phyloP scores from a whole-genome alignment of 2,113 vertebrate genomes.

The Periophthalmodon schlosseri region DNA sequence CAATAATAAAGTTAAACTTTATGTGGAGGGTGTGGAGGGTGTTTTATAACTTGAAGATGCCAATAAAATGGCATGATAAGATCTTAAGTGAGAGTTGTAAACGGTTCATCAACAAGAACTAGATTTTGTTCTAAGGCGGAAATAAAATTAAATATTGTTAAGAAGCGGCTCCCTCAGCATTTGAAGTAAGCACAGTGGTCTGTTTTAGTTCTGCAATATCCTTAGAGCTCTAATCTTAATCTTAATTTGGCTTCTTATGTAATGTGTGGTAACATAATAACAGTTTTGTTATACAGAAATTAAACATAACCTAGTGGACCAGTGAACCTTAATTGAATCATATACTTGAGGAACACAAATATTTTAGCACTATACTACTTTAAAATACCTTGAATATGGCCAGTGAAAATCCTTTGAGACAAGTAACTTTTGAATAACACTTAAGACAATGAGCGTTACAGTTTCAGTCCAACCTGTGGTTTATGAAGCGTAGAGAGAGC shows the following conservation, averaged over 20 bases:
- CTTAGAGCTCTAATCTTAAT: not conserved
- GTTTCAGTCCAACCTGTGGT: not conserved
- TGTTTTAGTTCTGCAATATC: not conserved
- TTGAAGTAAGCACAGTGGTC: not conserved
- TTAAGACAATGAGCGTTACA: not conserved
- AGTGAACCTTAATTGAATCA: not conserved
- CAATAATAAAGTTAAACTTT: constrained; percentile 49
- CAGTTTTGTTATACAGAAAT: not conserved
- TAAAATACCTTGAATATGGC: not conserved
- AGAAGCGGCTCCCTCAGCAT: not conserved
- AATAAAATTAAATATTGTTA: not conserved
- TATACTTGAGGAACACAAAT: not conserved
- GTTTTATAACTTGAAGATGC: not conserved
- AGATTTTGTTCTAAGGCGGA: not conserved
- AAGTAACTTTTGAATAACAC: not conserved
- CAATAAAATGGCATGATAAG: not conserved
- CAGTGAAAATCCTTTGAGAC: not conserved
- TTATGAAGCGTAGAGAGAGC: not conserved
- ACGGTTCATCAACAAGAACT: not conserved
- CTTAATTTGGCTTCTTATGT: not conserved
- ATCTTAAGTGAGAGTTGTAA: not conserved
- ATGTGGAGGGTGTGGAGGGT: not conserved
- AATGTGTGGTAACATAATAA: not conserved
- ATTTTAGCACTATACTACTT: not conserved
- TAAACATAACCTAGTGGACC: not conserved